Conservation (phyloP, 2,113 vertebrate species). For the Manacus vitellinus region DNA sequence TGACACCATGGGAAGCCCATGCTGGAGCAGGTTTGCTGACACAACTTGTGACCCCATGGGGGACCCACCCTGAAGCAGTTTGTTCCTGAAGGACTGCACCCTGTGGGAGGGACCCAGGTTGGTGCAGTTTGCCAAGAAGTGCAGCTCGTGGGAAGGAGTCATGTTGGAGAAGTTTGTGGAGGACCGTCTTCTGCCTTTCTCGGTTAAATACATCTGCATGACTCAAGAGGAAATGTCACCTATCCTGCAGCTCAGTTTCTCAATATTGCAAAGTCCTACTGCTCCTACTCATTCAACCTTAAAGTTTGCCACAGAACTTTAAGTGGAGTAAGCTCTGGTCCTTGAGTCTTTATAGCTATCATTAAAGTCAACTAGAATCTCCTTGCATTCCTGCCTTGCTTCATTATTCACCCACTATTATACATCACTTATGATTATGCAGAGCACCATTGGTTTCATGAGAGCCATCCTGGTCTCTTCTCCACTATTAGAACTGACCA, state of each 20-base stretch:
- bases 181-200: neutral
- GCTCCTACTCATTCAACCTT: neutral
- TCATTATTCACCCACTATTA: neutral
- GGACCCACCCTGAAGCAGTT: neutral
- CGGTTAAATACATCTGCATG: neutral
- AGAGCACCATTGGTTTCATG: rapidly evolving
- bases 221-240: neutral
- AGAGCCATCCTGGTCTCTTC: neutral
- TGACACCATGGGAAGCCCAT: neutral
- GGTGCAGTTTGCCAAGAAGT: neutral
- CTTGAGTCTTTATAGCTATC: neutral
- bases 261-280: neutral
- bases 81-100: neutral
- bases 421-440: neutral
- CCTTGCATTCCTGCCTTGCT: neutral
- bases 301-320: neutral
- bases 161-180: neutral
- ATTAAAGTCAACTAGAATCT: neutral
- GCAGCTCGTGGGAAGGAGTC: neutral
- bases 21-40: neutral
- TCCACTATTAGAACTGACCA: neutral
- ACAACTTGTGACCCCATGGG: neutral
- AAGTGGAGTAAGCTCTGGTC: neutral
- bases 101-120: neutral
- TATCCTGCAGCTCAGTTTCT: neutral